phyloP scores from a whole-genome alignment of 2,888 invertebrate species.

The Cylindroiulus punctatus region DNA sequence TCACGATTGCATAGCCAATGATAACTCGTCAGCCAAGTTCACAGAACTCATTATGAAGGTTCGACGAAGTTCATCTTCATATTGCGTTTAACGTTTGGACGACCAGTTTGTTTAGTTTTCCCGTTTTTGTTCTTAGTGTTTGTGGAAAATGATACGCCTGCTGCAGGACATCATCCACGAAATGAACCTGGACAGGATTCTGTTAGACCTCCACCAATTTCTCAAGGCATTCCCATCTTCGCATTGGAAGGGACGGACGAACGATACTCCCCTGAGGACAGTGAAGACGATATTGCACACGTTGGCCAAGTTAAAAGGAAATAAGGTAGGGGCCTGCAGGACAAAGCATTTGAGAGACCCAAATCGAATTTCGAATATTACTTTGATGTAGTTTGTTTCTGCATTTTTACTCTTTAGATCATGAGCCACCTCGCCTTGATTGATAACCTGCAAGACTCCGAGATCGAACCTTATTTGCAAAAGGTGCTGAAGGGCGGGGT shows the following conservation, averaged over 20 bases:
- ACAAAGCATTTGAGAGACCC: not conserved
- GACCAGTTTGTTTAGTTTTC: constrained; percentile 3
- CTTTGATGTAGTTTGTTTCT: not conserved
- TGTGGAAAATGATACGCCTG: constrained; percentile 93
- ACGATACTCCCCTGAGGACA: constrained; percentile 85
- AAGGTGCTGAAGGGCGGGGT: constrained; percentile 70
- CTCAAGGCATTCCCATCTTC: constrained; percentile 85
- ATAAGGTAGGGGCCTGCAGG: constrained; percentile 68
- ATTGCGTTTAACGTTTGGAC: not conserved
- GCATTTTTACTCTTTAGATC: constrained; percentile 48
- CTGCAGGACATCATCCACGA: constrained; percentile 77
- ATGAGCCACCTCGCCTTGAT: constrained; percentile 73
- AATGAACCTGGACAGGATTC: constrained; percentile 67
- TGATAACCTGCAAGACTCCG: constrained; percentile 78
- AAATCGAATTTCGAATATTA: too few relatives aligned
- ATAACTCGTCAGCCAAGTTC: constrained; percentile 64
- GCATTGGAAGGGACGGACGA: constrained; percentile 85
- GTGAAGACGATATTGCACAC: constrained; percentile 94
- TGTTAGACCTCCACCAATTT: constrained; percentile 87
- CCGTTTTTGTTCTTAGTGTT: constrained; percentile 72
- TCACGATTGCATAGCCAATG: constrained; percentile 85
- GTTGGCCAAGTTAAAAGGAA: constrained; percentile 87
- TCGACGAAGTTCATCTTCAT: constrained; percentile 23
- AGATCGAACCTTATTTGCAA: constrained; percentile 84
- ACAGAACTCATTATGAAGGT: constrained; percentile 68